Evolutionary conservation across 2,113 vertebrate genomes (phyloP).

Genomic region (Rhinopomastus cyanomelas): DNA sequence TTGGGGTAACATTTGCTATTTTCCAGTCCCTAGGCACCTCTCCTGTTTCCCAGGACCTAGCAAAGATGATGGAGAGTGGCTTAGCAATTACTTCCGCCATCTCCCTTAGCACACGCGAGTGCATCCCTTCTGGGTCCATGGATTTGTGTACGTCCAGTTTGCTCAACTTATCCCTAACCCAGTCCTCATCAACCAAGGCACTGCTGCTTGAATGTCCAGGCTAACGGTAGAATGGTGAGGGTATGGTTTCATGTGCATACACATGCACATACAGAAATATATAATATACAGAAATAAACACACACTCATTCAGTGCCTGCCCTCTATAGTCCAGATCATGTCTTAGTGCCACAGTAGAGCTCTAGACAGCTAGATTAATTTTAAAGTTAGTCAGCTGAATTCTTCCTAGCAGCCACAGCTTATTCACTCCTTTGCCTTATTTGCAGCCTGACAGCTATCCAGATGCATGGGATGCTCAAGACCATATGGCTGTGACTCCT

Average conservation of each 20-base stretch:
- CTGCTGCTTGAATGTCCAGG: background rate
- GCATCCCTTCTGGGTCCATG: no score
- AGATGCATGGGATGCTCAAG: background rate
- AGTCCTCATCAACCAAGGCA: no score
- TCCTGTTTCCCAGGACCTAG: no score
- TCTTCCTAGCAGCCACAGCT: background rate
- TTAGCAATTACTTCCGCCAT: no score
- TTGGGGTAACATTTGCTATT: no score
- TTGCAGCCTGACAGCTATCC: background rate
- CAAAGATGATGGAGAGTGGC: no score
- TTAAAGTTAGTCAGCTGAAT: background rate
- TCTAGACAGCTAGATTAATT: background rate
- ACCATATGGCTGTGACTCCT: background rate
- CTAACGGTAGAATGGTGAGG: background rate
- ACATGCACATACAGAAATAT: background rate
- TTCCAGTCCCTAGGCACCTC: no score
- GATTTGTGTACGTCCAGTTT: no score
- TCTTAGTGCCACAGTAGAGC: background rate
- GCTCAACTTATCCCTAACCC: no score
- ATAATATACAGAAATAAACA: background rate
- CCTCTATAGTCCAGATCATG: background rate
- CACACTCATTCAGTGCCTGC: no score
- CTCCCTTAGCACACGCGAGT: no score
- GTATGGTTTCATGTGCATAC: fast-evolving
- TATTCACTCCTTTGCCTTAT: background rate